Evolutionary conservation across 2,888 invertebrate species (phyloP).

Genomic region (Lepidocyrtinus sp.): DNA sequence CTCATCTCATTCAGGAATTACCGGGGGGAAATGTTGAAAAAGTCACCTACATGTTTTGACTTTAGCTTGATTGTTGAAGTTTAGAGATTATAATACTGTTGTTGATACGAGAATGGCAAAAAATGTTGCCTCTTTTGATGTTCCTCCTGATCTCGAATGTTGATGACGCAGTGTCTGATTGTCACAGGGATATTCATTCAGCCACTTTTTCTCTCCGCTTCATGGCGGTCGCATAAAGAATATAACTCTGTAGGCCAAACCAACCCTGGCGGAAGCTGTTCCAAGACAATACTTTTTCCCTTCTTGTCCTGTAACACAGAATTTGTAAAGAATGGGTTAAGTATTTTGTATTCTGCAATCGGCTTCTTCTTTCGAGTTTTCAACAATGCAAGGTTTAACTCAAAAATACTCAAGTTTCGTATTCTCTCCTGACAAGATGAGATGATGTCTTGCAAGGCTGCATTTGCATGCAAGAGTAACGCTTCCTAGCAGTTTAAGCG

Average conservation of each 20-base stretch:
- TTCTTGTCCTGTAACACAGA: conserved; percentile 10
- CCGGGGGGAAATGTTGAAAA: neutral
- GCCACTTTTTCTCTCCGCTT: neutral
- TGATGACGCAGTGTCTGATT: conserved; percentile 20
- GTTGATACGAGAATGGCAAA: conserved; percentile 7
- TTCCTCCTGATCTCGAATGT: conserved; percentile 13
- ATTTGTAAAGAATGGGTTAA: neutral
- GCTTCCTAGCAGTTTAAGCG: neutral
- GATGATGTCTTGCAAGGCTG: conserved; percentile 16
- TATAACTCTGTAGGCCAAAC: too few relatives aligned
- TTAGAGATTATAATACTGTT: too few relatives aligned
- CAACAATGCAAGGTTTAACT: conserved; percentile 5
- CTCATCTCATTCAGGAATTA: neutral
- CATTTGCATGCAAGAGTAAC: conserved; percentile 1
- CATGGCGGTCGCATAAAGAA: neutral
- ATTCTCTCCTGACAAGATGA: neutral
- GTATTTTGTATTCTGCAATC: neutral
- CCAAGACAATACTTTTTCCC: conserved; percentile 36
- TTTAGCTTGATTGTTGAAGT: neutral
- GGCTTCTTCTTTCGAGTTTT: conserved; percentile 27
- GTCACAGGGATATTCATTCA: conserved; percentile 35
- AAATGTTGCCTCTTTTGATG: too few relatives aligned
- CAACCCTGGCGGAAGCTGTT: conserved; percentile 38
- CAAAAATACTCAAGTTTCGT: neutral
- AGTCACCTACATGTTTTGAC: conserved; percentile 27